These are phyloP conservation scores for Ecliptopera silaceata DNA, from an alignment of 2,888 invertebrate genomes.

Conservation along the genomic window DNA sequence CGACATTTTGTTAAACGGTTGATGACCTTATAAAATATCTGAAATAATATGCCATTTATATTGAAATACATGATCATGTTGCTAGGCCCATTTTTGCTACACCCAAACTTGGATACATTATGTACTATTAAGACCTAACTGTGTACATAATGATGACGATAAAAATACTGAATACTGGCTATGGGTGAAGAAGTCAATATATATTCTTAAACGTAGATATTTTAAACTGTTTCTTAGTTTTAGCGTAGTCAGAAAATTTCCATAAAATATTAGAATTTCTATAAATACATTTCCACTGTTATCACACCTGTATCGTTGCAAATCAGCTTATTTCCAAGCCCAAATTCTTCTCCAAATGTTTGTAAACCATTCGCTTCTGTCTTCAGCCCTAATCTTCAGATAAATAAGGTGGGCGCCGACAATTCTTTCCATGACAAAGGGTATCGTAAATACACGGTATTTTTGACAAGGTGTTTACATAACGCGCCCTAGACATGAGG, in stretches of 20 bases:
- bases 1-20: constrained; percentile 8
- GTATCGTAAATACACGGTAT: constrained; percentile 22
- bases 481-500: constrained; percentile 16
- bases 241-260: too few species aligned
- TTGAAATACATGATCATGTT: background rate
- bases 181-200: too few species aligned
- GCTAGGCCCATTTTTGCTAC: too few species aligned
- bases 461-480: constrained; percentile 22
- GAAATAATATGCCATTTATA: background rate
- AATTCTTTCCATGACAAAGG: constrained; percentile 20
- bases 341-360: constrained; percentile 22
- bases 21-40: background rate
- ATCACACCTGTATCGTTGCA: background rate
- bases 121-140: too few species aligned
- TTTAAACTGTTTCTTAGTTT: too few species aligned
- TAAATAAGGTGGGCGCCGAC: constrained; percentile 18
- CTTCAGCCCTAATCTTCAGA: constrained; percentile 17
- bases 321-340: constrained; percentile 1
- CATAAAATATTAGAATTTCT: too few species aligned
- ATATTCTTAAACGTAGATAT: too few species aligned
- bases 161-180: too few species aligned
- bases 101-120: too few species aligned
- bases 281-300: background rate
- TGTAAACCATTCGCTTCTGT: constrained; percentile 11
- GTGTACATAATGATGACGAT: too few species aligned